A percentile compares a stretch with the other conserved stretches of the same genome.
Conservation (phyloP, 2,113 vertebrate species). For the Paramormyrops kingsleyae region DNA sequence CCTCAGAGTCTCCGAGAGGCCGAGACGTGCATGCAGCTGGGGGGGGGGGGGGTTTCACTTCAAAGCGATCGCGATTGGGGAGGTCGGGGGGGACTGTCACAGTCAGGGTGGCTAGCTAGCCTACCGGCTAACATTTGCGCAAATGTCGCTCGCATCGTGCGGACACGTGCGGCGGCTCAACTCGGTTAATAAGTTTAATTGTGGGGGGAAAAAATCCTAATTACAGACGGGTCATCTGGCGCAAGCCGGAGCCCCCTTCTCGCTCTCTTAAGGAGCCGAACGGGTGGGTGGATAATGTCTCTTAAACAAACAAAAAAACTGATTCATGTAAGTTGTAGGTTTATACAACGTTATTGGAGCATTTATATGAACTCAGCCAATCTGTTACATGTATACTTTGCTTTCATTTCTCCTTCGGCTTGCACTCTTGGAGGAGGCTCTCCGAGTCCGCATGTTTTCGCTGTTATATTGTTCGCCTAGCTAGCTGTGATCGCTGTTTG, state of each 20-base stretch:
- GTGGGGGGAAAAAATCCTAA: not conserved
- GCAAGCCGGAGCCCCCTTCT: not conserved
- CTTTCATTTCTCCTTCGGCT: no score
- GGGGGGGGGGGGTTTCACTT: constrained; percentile 52
- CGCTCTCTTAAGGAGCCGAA: not conserved
- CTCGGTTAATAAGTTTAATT: constrained; percentile 8
- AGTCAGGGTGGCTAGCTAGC: constrained; percentile 37
- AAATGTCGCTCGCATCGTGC: not conserved
- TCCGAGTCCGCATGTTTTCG: not conserved
- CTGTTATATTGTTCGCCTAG: not conserved
- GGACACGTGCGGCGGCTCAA: not conserved
- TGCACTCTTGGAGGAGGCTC: not conserved
- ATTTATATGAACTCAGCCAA: not conserved
- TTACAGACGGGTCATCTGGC: not conserved
- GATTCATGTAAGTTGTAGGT: not conserved
- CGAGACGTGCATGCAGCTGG: constrained; percentile 51
- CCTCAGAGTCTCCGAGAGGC: constrained; percentile 43
- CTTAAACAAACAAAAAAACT: not conserved
- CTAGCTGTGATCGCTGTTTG: not conserved
- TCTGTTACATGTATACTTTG: not conserved
- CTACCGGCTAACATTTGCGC: not conserved
- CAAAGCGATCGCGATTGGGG: constrained; percentile 45
- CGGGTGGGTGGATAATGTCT: not conserved
- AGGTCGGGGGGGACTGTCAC: constrained; percentile 4
- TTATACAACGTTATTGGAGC: not conserved